Evolutionary conservation across 2,888 invertebrate genomes (phyloP).

Genomic region (Coleophora flavipennella): DNA sequence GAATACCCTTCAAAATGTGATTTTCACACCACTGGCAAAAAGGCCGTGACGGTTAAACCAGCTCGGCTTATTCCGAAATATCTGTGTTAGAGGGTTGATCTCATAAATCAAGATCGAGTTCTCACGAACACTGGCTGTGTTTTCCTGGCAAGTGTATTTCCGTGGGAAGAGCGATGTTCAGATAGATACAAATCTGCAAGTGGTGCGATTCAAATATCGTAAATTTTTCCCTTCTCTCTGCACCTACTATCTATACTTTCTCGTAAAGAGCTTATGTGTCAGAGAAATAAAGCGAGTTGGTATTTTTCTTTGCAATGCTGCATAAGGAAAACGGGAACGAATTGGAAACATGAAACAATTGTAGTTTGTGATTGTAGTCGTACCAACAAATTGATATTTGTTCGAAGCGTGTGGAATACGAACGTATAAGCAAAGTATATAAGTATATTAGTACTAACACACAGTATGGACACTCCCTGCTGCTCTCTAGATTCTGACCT

Average conservation of each 20-base stretch:
- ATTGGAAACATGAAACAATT: no score
- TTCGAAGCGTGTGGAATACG: no score
- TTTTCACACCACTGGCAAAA: no score
- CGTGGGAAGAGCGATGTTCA: constrained; percentile 26
- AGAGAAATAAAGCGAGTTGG: constrained; percentile 2
- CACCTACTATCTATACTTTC: constrained; percentile 5
- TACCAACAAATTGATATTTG: no score
- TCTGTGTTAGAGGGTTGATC: constrained; percentile 21
- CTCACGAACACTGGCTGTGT: constrained; percentile 31
- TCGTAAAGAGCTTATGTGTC: constrained; percentile 2
- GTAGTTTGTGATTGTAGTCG: no score
- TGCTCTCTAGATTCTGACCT: no score
- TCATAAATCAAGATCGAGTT: constrained; percentile 33
- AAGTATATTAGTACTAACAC: no score
- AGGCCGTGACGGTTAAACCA: neutral
- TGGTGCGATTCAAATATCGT: constrained; percentile 17
- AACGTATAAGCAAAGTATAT: no score
- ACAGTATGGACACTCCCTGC: no score
- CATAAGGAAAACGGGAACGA: no score
- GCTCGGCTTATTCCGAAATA: constrained; percentile 20
- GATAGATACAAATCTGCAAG: constrained; percentile 28
- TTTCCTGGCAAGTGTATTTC: constrained; percentile 33
- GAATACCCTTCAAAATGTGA: no score
- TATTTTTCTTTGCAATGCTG: no score
- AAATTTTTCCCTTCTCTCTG: constrained; percentile 9